Base-by-base conservation (phyloP, 2,797 vertebrate species). In the Acipenser ruthenus region DNA sequence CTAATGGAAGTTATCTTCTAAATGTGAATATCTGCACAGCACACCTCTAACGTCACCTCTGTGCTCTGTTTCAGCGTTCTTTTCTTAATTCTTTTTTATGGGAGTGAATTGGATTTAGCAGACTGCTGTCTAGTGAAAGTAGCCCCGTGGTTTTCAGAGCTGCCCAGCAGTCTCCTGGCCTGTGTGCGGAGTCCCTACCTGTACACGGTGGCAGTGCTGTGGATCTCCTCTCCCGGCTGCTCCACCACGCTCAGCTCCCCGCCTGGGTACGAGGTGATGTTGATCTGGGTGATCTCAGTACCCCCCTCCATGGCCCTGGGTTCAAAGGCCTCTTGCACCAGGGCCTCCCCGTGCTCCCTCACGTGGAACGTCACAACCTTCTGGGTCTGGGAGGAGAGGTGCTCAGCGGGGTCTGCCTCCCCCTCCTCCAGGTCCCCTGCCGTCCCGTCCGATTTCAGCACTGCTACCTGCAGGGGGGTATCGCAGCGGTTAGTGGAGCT, bases 331-430 rank as follows among this genome's bases (percentile, higher is more conserved):
- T 94, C 94, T 4, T 91, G 88, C 18, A 92, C 84, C 67, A 93
- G 68, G 0, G 88, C 78, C 71, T 90, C 87, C 4, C 89, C 90
- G 0, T 84, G 82, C 73, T 97, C 93, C 2, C 91, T 86, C 79
- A 98, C 78, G 0, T 95, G 96, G 74, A 97, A 85, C 0, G 95
- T 94, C 71, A 98, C 88, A 5, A 98, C 83, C 72, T 93, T 92
- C 62, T 91, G 87, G 23, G 82, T 69, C 68, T 89, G 83, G 8
- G 72, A 71, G 12, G 69, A 63, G 13, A 76, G 73, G 0, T 92
- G 82, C 23, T 77, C 72, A 2, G 73, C 72, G 9, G 84, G 55
- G 7, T 80, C 82, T 6, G 83, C 65, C 10, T 84, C 73, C 0
- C 71, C 72, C 75, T 77, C 87, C 0, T 72, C 60, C 50, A 81